These are phyloP conservation scores for Steinernema scapterisci DNA, from an alignment of 2,888 invertebrate species.

Conservation along the genomic window DNA sequence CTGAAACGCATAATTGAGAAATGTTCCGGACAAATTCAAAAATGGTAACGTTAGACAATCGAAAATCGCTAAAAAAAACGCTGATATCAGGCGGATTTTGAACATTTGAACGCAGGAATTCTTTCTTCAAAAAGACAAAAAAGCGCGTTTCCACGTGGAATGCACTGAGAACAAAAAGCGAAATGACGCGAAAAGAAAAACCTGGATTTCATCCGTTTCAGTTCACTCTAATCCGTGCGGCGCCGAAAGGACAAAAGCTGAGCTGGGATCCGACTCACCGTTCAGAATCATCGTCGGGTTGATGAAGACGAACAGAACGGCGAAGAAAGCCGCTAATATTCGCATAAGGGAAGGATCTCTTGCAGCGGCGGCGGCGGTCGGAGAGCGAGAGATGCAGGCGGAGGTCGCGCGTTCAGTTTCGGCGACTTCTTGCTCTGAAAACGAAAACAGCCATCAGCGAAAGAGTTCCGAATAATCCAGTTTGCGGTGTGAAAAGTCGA, in stretches of 20 bases:
- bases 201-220: no score
- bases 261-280: constrained; percentile 33
- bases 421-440: background rate
- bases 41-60: no score
- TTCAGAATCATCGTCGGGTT: constrained; percentile 54
- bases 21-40: no score
- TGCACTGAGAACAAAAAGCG: no score
- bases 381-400: background rate
- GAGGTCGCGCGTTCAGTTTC: constrained; percentile 15
- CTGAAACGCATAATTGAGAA: background rate
- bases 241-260: no score
- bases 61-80: no score
- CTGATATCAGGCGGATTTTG: no score
- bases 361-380: background rate
- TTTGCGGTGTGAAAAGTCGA: constrained; percentile 13
- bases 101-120: no score
- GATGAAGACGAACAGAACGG: constrained; percentile 55
- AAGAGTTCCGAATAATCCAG: constrained; percentile 2
- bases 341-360: constrained; percentile 44
- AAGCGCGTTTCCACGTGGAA: no score
- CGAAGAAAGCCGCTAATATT: constrained; percentile 54
- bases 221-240: no score
- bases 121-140: no score
- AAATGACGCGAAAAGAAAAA: no score
- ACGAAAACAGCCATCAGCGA: background rate